Percentiles rank a stretch among this genome's conserved stretches.
phyloP scores from a whole-genome alignment of 2,113 vertebrate genomes.

The Caretta caretta region DNA sequence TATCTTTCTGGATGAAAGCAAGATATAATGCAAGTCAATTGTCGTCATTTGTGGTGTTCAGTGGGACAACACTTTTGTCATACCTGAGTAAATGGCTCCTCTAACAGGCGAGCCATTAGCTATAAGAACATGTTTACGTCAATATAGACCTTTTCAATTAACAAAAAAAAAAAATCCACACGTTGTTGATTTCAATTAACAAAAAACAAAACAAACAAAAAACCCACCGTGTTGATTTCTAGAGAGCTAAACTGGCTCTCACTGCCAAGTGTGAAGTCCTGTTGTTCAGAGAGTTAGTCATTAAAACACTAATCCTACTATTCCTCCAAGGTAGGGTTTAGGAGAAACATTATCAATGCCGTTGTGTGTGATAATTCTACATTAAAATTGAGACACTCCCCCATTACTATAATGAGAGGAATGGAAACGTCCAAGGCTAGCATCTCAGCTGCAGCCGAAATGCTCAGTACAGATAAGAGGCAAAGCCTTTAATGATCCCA shows the following conservation, averaged over 20 bases:
- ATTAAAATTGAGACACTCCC: background rate
- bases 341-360: background rate
- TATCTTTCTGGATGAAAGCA: background rate
- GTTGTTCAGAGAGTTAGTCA: background rate
- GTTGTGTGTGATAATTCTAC: background rate
- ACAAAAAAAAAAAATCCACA: background rate
- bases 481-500: too few relatives aligned
- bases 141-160: conserved; percentile 28
- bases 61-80: conserved; percentile 28
- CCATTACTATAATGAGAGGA: background rate
- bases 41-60: conserved; percentile 42
- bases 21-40: background rate
- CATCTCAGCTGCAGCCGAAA: too few relatives aligned
- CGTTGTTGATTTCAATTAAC: conserved; percentile 4
- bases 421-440: background rate
- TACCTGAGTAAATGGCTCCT: conserved; percentile 40
- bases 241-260: background rate
- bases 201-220: background rate
- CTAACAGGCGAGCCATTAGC: conserved; percentile 25
- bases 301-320: background rate
- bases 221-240: background rate
- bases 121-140: background rate
- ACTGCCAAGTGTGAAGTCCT: conserved; percentile 1
- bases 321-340: background rate
- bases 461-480: too few relatives aligned